Evolutionary conservation across 2,797 vertebrate genomes (phyloP).

Genomic region (Sebastes kiyomatsui): DNA sequence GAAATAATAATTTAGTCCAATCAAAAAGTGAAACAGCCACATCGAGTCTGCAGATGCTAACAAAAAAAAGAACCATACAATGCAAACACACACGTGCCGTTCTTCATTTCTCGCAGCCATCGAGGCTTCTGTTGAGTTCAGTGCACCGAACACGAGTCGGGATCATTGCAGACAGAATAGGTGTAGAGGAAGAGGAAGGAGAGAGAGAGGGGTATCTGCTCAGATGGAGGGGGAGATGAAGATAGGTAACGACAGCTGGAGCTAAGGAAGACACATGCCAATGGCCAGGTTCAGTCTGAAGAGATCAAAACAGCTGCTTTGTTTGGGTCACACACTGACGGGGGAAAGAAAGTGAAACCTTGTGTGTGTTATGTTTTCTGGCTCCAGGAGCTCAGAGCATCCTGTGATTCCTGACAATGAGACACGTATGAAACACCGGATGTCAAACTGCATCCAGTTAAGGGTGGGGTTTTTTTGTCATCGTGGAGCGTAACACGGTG

Average conservation of each 20-base stretch:
- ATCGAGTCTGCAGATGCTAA: background rate
- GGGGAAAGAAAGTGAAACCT: background rate
- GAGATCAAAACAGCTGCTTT: constrained; percentile 33
- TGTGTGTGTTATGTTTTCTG: background rate
- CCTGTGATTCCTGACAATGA: background rate
- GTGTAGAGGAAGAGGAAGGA: constrained; percentile 3
- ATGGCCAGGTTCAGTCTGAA: constrained; percentile 39
- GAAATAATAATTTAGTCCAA: background rate
- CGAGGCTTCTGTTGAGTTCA: background rate
- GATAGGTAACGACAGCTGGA: constrained; percentile 29
- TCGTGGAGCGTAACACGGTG: background rate
- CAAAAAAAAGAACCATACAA: background rate
- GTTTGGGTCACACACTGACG: background rate
- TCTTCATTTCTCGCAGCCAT: background rate
- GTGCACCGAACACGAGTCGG: background rate
- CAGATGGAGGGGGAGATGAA: constrained; percentile 15
- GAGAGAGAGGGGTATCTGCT: constrained; percentile 24
- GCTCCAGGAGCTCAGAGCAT: background rate
- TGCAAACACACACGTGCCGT: background rate
- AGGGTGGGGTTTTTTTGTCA: background rate
- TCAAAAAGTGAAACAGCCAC: background rate
- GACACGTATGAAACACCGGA: background rate
- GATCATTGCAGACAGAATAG: constrained; percentile 13
- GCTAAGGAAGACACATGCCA: constrained; percentile 31
- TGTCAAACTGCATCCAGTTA: background rate